Percentiles rank a stretch among this genome's conserved stretches.
phyloP scores from a whole-genome alignment of 1,140 invertebrate genomes.

The Eupristina koningsbergeri region DNA sequence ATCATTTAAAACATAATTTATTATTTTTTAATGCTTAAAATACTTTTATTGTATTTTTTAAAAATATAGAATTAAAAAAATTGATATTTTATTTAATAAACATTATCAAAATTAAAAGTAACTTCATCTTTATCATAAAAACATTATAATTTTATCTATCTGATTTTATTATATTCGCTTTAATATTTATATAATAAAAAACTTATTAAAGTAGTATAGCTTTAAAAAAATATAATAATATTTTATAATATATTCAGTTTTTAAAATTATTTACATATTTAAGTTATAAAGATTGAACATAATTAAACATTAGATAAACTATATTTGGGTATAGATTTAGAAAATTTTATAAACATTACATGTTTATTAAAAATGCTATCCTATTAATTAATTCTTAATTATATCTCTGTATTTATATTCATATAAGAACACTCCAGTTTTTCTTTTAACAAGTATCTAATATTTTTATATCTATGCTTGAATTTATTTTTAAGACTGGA shows the following conservation, averaged over 20 bases:
- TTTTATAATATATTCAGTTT: neutral
- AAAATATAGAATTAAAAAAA: neutral
- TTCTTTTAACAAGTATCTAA: constrained; percentile 15
- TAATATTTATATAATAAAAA: constrained; percentile 20
- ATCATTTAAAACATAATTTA: neutral
- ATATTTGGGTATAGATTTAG: neutral
- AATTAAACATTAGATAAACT: neutral
- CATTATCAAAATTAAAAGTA: neutral
- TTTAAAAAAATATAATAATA: constrained; percentile 6
- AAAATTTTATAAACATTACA: constrained; percentile 13
- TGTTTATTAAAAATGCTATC: neutral
- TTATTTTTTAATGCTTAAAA: neutral
- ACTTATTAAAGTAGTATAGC: neutral
- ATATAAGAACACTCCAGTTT: constrained; percentile 34
- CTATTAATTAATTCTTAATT: constrained; percentile 4
- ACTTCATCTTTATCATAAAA: neutral
- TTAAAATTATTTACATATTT: constrained; percentile 22
- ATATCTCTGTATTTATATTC: neutral
- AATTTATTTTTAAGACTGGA: constrained; percentile 15
- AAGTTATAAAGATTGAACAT: neutral
- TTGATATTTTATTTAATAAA: neutral
- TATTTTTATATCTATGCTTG: constrained; percentile 31
- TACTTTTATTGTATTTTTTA: neutral
- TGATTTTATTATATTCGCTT: neutral
- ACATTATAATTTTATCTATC: neutral